Percentiles rank a stretch among this genome's conserved stretches.
These are phyloP conservation scores for Halcyon chelicuti DNA, from an alignment of 2,797 vertebrate species.

Conservation along the genomic window DNA sequence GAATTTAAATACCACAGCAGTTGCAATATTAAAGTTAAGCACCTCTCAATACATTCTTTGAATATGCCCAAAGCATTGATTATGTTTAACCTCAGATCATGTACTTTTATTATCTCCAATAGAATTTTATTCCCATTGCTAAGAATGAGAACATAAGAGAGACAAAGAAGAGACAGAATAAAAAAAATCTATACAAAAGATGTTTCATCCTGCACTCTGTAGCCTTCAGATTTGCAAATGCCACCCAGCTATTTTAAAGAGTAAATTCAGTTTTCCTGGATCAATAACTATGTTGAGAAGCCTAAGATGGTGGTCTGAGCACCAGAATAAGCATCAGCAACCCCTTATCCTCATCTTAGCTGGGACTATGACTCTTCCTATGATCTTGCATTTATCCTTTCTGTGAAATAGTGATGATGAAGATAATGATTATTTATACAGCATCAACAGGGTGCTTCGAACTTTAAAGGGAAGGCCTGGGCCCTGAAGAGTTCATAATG, in stretches of 20 bases:
- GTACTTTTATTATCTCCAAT: not conserved
- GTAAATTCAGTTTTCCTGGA: constrained; percentile 59
- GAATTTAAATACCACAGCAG: not conserved
- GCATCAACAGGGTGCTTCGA: constrained; percentile 66
- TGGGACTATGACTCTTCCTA: constrained; percentile 51
- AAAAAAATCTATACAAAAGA: not conserved
- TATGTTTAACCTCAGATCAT: constrained; percentile 2
- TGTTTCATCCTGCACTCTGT: not conserved
- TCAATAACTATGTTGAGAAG: constrained; percentile 24
- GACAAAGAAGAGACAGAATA: not conserved
- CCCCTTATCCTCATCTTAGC: constrained; percentile 37
- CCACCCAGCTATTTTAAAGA: constrained; percentile 55
- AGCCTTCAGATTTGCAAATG: constrained; percentile 56
- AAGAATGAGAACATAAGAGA: not conserved
- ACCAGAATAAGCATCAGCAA: constrained; percentile 57
- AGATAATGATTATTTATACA: constrained; percentile 72
- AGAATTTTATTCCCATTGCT: not conserved
- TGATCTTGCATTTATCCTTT: constrained; percentile 72
- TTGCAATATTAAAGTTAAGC: not conserved
- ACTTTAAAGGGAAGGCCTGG: constrained; percentile 71
- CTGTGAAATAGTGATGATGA: constrained; percentile 66
- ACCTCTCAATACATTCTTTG: not conserved
- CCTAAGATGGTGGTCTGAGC: not conserved
- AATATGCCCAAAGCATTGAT: not conserved
- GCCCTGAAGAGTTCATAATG: constrained; percentile 71